A percentile compares a stretch with the other conserved stretches of the same genome.
Evolutionary conservation across 2,888 invertebrate species (phyloP).

Genomic region (Aspidiotus destructor): DNA sequence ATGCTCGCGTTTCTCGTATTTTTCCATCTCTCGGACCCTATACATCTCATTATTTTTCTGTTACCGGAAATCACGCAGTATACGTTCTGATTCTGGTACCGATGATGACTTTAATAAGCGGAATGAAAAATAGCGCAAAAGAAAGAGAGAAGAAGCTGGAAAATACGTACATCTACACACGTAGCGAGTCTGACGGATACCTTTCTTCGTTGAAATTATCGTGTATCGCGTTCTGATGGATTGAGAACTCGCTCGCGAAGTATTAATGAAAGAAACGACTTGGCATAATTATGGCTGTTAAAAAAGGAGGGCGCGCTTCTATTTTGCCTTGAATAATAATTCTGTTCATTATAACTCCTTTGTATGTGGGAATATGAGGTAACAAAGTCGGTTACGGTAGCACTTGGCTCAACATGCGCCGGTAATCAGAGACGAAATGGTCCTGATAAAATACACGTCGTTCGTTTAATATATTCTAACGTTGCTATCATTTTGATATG

Average conservation of each 20-base stretch:
- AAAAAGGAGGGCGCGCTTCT: conserved; percentile 21
- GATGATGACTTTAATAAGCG: no score
- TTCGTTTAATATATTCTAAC: no score
- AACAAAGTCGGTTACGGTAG: background rate
- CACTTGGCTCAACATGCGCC: background rate
- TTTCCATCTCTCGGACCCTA: no score
- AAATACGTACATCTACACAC: background rate
- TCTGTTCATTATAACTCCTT: conserved; percentile 15
- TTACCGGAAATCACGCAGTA: no score
- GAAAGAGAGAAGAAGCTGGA: background rate
- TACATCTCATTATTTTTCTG: no score
- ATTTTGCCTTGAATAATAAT: conserved; percentile 25
- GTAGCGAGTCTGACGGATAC: no score
- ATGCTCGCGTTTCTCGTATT: no score
- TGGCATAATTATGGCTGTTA: conserved; percentile 22
- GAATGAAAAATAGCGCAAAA: background rate
- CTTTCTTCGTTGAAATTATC: no score
- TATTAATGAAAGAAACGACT: conserved; percentile 18
- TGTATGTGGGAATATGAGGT: background rate
- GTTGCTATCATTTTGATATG: no score
- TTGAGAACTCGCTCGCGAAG: conserved; percentile 10
- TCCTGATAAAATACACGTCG: no score
- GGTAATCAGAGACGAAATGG: background rate
- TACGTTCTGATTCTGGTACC: no score
- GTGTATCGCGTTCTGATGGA: conserved; percentile 1